These are phyloP conservation scores for Syngnathus scovelli DNA, from an alignment of 2,113 vertebrate species.

Conservation along the genomic window DNA sequence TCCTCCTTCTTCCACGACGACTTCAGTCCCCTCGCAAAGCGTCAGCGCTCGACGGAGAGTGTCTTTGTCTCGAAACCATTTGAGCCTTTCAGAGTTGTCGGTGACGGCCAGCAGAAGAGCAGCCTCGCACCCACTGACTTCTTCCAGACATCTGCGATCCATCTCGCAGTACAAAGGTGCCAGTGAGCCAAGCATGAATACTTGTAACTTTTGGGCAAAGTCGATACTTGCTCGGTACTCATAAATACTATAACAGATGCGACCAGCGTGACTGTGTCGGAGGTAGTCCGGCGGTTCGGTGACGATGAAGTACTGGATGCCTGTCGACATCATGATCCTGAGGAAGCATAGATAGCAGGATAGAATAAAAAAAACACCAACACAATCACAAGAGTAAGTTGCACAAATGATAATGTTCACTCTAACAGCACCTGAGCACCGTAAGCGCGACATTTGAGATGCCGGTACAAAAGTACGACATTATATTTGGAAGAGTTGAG, in stretches of 20 bases:
- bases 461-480: too few species aligned
- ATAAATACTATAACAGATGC: slow-evolving; percentile 53
- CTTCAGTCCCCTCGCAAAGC: slow-evolving; percentile 24
- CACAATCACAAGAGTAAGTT: neutral
- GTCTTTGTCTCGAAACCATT: slow-evolving; percentile 46
- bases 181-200: rapidly evolving
- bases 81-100: slow-evolving; percentile 50
- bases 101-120: slow-evolving; percentile 64
- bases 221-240: slow-evolving; percentile 8
- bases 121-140: slow-evolving; percentile 29
- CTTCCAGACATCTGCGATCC: slow-evolving; percentile 18
- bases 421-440: too few species aligned
- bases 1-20: slow-evolving; percentile 56
- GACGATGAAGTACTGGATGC: slow-evolving; percentile 69
- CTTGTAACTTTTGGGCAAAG: neutral
- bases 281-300: slow-evolving; percentile 9
- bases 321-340: slow-evolving; percentile 19
- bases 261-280: slow-evolving; percentile 31
- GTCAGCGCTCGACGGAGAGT: slow-evolving; percentile 45
- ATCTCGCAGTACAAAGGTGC: rapidly evolving
- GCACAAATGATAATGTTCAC: too few species aligned
- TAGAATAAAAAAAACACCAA: neutral
- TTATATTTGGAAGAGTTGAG: too few species aligned
- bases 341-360: neutral
- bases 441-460: too few species aligned